Evolutionary conservation across 2,113 vertebrate genomes (phyloP), one percentile per base, ranked within the genome.

Genomic region (Muntiacus reevesi): DNA sequence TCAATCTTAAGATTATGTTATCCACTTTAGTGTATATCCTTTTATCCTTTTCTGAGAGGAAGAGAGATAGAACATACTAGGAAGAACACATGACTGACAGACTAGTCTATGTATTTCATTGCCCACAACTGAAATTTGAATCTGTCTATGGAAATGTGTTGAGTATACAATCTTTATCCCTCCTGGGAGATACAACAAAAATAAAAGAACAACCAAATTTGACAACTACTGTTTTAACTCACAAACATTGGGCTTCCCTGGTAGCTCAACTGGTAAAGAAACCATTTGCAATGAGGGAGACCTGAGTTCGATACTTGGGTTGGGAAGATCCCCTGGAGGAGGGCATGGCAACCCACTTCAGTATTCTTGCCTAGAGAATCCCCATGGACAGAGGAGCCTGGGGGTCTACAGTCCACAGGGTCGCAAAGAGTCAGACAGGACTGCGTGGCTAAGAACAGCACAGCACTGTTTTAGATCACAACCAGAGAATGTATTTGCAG

Each of bases 151-250:
- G 3, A 55, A 93, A 87, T 76, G 13, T 57, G 33, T 64, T 96
- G 83, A 21, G 17, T 78, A 91, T 36, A 14, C 17, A 93, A 67
- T 87, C 16, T 62, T 79, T 89, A 74, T 54, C 36, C 12, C n/a
- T 62, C 6, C 23, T 83, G 15, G 74, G 74, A 90, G n/a, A 92
- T 30, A 86, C 52, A 83, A 21, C 25, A 27, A 50, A 81, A 16
- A 82, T 11, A 83, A 84, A 62, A 59, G 59, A 55, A 17, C 14
- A 67, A 55, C n/a, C 12, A 55, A 47, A 36, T 67, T 81, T 89
- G 13, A 47, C 25, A 87, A 62, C 17, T 94, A 76, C 28, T 60
- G 13, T 36, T 97, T 95, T 95, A 93, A 96, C 76, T 93, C 60
- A 59, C 67, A 85, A 89, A 71, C 19, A 71, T 71, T 23, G n/a